Evolutionary conservation across 2,113 vertebrate genomes (phyloP).

Genomic region (Illadopsis cleaveri): DNA sequence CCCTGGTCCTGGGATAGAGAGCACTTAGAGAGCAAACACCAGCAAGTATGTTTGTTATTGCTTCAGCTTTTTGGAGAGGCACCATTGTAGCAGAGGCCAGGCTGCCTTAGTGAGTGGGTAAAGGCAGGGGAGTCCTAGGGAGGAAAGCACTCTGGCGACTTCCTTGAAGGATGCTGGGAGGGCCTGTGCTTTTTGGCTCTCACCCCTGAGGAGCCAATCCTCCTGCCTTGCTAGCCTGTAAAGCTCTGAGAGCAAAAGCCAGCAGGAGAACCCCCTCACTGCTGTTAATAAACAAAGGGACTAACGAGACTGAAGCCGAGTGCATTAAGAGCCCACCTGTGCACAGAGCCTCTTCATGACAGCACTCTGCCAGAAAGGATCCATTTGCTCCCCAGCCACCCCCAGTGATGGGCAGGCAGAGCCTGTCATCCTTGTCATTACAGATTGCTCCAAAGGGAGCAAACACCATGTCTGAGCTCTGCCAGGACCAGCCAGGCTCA

Average conservation of each 20-base stretch:
- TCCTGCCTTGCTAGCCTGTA: neutral
- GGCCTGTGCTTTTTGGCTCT: neutral
- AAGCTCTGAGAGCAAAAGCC: neutral
- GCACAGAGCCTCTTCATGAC: neutral
- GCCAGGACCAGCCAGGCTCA: neutral
- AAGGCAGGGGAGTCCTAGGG: neutral
- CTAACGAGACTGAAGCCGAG: rapidly evolving
- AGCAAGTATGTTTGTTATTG: neutral
- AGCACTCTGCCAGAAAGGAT: neutral
- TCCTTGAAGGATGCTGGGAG: neutral
- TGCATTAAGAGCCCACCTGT: neutral
- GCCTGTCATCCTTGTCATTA: neutral
- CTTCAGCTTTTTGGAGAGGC: neutral
- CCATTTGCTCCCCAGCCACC: neutral
- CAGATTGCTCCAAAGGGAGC: neutral
- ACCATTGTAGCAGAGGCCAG: neutral
- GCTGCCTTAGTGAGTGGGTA: neutral
- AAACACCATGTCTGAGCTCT: neutral
- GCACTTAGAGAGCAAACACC: neutral
- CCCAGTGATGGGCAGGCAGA: neutral
- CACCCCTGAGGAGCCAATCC: neutral
- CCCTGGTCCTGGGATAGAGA: neutral
- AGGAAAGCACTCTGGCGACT: neutral
- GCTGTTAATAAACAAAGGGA: neutral
- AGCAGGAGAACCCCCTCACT: neutral